phyloP scores from a whole-genome alignment of 2,888 invertebrate genomes.

The Tetranychus piercei region DNA sequence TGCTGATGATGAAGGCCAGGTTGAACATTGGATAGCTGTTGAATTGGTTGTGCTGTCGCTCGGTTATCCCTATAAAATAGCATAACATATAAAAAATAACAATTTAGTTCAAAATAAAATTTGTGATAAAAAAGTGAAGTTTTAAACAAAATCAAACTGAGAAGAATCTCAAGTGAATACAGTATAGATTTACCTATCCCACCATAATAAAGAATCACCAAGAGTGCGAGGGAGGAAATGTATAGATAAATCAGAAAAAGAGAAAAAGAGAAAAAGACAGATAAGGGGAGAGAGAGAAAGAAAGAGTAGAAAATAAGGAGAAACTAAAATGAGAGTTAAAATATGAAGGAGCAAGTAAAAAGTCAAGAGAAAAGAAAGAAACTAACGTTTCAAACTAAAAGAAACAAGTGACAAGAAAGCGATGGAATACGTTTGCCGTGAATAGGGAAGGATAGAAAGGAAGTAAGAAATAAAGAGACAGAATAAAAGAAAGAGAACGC shows the following conservation, averaged over 20 bases:
- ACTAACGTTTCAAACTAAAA: background rate
- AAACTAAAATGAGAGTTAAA: conserved; percentile 8
- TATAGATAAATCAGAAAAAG: background rate
- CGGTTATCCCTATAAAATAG: background rate
- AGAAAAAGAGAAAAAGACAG: background rate
- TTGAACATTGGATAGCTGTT: background rate
- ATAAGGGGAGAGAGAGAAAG: background rate
- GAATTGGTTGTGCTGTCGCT: background rate
- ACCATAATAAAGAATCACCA: background rate
- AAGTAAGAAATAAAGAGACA: background rate
- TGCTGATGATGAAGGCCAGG: conserved; percentile 9
- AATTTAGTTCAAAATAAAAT: background rate
- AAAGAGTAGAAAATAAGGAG: background rate
- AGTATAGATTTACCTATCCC: background rate
- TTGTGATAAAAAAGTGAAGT: background rate
- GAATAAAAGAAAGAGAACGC: background rate
- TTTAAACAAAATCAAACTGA: background rate
- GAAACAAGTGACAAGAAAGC: background rate
- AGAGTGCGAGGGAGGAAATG: conserved; percentile 1
- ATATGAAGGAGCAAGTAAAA: background rate
- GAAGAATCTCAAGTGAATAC: background rate
- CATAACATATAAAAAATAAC: background rate
- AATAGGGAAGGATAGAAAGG: background rate
- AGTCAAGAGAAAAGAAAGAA: conserved; percentile 9
- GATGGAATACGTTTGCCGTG: background rate